Base-by-base conservation (phyloP, 2,888 invertebrate genomes). In the Napeogenes sylphis region DNA sequence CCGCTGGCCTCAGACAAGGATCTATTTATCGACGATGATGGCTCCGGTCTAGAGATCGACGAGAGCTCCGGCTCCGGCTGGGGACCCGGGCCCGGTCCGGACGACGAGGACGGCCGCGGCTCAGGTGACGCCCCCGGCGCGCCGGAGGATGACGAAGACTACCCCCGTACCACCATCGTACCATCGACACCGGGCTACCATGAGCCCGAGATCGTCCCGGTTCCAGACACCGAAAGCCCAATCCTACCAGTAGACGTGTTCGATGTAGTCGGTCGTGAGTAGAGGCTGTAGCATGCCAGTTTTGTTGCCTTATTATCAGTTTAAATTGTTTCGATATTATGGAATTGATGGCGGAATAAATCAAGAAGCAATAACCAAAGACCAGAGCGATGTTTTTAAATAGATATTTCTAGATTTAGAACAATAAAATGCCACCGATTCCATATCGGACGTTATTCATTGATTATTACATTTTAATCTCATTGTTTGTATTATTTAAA, bases 1-100 rank as follows among this genome's bases (percentile, higher is more conserved):
- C 87, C 87, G 63, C 81, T 88, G 58, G 80, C 84, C 63, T 76
- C 83, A 59, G 89, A 90, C 75, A 92, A 91, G 80, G 94, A 95
- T 80, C 92, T 94, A 75, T 95, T 94, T 87, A 92, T 95, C 81
- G 95, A 95, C 88, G 95, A 95, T 85, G 95, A 94, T 77, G 93
- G 92, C 76, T 92, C 94, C 76, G 95, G 95, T 81, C 92, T 95
- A 91, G 93, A 92, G 81, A 83, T 93, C 84, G 95, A 96, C 87
- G 96, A 96, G 91, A 94, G 95, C 79, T 96, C 96, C 79, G 96
- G 96, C 76, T 96, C 96, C 82, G 96, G 96, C 70, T 94, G 93
- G 90, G 96, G 90, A 70, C 84, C 89, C 65, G 90, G 96, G 65
- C 87, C 89, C 62, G 89, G 96, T 71, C 94, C 95, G 69, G 95